Conservation (phyloP, 2,113 vertebrate species). For the Gobio gobio region DNA sequence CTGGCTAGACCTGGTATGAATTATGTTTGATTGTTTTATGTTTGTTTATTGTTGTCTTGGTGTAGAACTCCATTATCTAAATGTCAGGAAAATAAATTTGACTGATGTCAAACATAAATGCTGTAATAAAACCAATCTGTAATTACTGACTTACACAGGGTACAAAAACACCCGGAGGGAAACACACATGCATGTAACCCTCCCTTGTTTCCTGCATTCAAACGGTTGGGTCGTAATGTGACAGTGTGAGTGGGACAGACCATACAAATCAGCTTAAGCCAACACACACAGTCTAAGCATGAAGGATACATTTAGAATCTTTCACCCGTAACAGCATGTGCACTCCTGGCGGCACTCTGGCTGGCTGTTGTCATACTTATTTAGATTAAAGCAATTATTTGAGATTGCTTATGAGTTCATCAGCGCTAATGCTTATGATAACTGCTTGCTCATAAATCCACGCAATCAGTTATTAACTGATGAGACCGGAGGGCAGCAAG, state of each 20-base stretch:
- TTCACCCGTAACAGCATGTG: neutral
- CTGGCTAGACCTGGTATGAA: neutral
- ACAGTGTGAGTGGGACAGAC: neutral
- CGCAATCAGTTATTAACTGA: neutral
- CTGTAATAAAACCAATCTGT: neutral
- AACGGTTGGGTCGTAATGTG: neutral
- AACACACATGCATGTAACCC: neutral
- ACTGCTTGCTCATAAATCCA: neutral
- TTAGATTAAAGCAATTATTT: neutral
- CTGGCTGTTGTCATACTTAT: neutral
- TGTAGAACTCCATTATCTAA: neutral
- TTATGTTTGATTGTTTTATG: neutral
- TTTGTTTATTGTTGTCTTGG: neutral
- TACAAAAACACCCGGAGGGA: neutral
- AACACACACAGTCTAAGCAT: neutral
- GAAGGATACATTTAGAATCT: neutral
- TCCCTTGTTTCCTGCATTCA: neutral
- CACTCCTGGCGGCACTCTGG: neutral
- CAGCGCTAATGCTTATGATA: conserved; percentile 16
- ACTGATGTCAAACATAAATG: neutral
- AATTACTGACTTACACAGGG: neutral
- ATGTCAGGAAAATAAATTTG: neutral
- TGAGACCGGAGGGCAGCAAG: neutral
- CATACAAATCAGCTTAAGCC: neutral
- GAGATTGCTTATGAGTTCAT: neutral